A percentile compares a stretch with the other conserved stretches of the same genome.
Conservation (phyloP, 2,797 vertebrate genomes). For the Chloroceryle inda region DNA sequence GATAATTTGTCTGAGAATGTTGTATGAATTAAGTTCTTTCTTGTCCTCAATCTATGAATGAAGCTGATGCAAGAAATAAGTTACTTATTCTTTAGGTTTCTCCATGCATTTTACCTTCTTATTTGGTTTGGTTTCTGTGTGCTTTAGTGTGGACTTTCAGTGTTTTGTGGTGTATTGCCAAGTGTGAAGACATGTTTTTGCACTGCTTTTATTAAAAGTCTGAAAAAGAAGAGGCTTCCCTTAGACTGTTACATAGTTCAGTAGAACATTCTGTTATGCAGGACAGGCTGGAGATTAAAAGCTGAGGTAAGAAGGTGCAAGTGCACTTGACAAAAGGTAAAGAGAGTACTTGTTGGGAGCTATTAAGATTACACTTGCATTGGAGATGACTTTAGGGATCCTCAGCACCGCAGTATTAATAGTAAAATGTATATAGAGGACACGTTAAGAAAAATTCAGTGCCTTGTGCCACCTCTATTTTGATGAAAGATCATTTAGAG, state of each 20-base stretch:
- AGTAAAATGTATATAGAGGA: background rate
- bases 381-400: background rate
- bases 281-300: background rate
- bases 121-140: background rate
- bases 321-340: background rate
- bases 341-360: background rate
- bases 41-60: background rate
- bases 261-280: background rate
- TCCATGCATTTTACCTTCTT: background rate
- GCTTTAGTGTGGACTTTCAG: background rate
- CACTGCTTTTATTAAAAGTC: background rate
- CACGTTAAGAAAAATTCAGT: slow-evolving; percentile 75
- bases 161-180: background rate
- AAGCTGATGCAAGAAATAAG: background rate
- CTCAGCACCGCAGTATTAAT: background rate
- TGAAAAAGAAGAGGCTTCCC: background rate
- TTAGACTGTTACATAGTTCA: background rate
- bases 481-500: slow-evolving; percentile 79
- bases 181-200: background rate
- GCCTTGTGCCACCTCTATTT: slow-evolving; percentile 61
- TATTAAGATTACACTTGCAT: background rate
- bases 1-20: background rate
- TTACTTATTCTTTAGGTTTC: background rate
- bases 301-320: background rate
- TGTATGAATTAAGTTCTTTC: background rate